Base-by-base conservation (phyloP, 2,888 invertebrate species). In the Dichetophora obliterata region DNA sequence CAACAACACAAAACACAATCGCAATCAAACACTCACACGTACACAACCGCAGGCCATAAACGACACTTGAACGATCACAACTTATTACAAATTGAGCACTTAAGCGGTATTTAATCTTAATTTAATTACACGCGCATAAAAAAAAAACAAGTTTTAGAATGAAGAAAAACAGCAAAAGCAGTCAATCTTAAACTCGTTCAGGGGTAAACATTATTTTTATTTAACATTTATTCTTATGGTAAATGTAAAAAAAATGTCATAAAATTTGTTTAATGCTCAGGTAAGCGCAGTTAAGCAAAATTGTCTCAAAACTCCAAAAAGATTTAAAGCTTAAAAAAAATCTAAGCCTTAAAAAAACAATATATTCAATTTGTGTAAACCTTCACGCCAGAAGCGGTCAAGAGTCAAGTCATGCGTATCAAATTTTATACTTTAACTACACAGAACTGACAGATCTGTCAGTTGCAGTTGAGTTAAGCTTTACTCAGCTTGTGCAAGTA, bases 41-140 rank as follows among this genome's bases (percentile, higher is more conserved):
- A 66, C 22, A 66, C 66, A 48, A 37, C 37, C 66, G 50, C 22
- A 68, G n/a, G 54, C 34, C 8, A 34, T 16, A 27, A 27, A 34
- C 22, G n/a, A 54, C n/a, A 54, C 63, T 63, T 31, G 63, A 19
- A 27, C 37, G 16, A 57, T 50, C 24, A 54, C 73, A 54, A 57
- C 52, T 34, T 31, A 50, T 24, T 43, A 65, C 63, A 66, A 74
- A 74, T 66, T 74, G 65, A 65, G 37, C 54, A 52, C 66, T 74
- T 66, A 66, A 66, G 16, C 43, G 66, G 34, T 37, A 34, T 74
- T 74, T 74, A 74, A 74, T 66, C 52, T 66, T 74, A 74, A 74
- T 74, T 74, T 74, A 74, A 74, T 74, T 66, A 50, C 63, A n/a
- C 31, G 24, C 16, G 61, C 19, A 19, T 61, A 31, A 27, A 27